Conservation (phyloP, 1,140 invertebrate species). For the Bombus cullumanus region DNA sequence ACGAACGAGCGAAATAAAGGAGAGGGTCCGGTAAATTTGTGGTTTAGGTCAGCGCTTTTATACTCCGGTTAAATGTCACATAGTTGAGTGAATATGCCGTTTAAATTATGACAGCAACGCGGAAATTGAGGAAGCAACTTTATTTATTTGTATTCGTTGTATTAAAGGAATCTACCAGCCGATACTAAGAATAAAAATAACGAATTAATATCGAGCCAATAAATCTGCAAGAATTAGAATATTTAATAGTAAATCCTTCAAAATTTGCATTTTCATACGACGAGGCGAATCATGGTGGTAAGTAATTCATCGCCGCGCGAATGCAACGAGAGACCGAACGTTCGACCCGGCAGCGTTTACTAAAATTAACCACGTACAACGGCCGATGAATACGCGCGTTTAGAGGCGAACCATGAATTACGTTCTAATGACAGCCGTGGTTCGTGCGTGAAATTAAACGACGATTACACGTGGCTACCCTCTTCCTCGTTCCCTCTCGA, state of each 20-base stretch:
- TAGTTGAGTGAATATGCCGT: too few species aligned
- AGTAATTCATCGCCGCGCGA: not conserved
- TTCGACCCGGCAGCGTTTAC: slow-evolving; percentile 4
- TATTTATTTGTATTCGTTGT: too few species aligned
- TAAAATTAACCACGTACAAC: slow-evolving; percentile 34
- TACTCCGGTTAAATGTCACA: too few species aligned
- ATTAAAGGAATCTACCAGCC: too few species aligned
- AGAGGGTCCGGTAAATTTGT: slow-evolving; percentile 1
- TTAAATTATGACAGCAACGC: too few species aligned
- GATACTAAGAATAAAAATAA: too few species aligned
- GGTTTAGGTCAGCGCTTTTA: too few species aligned
- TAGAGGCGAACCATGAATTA: slow-evolving; percentile 37
- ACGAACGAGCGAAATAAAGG: slow-evolving; percentile 53
- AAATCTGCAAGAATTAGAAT: too few species aligned
- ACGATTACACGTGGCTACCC: slow-evolving; percentile 47
- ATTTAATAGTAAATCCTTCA: too few species aligned
- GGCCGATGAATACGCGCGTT: not conserved
- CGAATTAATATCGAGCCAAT: too few species aligned
- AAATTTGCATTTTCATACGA: too few species aligned
- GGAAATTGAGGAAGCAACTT: too few species aligned
- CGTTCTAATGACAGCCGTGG: slow-evolving; percentile 53
- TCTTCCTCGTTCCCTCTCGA: slow-evolving; percentile 48
- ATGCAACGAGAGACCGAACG: not conserved
- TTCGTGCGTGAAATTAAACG: slow-evolving; percentile 63
- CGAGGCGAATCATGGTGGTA: not conserved